These are phyloP conservation scores for Centruroides vittatus DNA, from an alignment of 1,140 invertebrate genomes.

Conservation along the genomic window DNA sequence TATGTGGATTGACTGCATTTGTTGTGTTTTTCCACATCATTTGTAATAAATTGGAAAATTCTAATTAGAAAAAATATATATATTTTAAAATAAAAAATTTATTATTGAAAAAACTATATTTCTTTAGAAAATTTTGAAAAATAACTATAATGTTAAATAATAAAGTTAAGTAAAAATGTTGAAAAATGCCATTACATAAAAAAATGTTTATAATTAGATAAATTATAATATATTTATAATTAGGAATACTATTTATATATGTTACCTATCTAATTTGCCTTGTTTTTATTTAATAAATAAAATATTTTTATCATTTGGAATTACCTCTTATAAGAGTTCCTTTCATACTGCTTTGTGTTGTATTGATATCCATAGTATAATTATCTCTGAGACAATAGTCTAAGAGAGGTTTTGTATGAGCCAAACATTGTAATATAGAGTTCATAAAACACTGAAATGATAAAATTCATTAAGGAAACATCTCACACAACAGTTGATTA, in stretches of 20 bases:
- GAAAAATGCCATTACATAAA: too few species aligned
- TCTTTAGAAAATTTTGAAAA: too few species aligned
- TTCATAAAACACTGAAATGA: conserved; percentile 78
- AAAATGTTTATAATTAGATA: too few species aligned
- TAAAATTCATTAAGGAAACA: neutral
- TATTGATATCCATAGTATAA: conserved; percentile 53
- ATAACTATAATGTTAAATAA: too few species aligned
- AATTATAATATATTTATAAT: too few species aligned
- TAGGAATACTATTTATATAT: too few species aligned
- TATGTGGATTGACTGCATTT: neutral
- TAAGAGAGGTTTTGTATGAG: conserved; percentile 63
- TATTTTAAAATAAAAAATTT: too few species aligned
- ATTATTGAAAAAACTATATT: too few species aligned
- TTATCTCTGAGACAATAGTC: conserved; percentile 56
- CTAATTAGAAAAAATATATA: neutral
- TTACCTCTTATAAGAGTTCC: neutral
- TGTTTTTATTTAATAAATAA: too few species aligned
- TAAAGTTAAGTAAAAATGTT: too few species aligned
- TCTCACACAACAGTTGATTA: neutral
- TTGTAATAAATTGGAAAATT: neutral
- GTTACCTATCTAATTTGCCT: too few species aligned
- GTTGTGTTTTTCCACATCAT: neutral
- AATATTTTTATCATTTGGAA: too few species aligned
- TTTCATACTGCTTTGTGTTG: neutral
- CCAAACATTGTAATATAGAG: conserved; percentile 85